Evolutionary conservation across 1,140 invertebrate genomes (phyloP).

Genomic region (Manduca sexta): DNA sequence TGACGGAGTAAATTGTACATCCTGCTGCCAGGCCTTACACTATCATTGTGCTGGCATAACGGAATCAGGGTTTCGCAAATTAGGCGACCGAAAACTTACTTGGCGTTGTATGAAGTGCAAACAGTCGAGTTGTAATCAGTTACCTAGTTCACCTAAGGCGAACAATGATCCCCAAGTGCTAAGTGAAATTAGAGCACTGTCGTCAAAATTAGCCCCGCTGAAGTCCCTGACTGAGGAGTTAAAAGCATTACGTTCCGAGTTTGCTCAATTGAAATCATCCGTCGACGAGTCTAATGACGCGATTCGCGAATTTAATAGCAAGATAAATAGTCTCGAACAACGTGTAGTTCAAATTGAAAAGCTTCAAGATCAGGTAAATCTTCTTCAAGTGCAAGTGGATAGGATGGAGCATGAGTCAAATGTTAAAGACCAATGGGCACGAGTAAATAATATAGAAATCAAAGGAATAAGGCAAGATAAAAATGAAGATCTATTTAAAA

Average conservation of each 20-base stretch:
- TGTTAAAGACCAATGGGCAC: conserved; percentile 9
- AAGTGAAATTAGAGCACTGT: conserved; percentile 1
- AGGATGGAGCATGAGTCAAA: background rate
- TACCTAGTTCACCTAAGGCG: background rate
- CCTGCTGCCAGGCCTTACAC: background rate
- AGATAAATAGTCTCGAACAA: background rate
- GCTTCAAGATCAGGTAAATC: background rate
- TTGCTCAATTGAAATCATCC: background rate
- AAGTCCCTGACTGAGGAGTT: conserved; percentile 1
- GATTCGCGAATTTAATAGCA: background rate
- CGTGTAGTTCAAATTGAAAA: conserved; percentile 1
- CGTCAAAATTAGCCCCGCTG: background rate
- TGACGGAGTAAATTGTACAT: background rate
- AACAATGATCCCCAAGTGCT: background rate
- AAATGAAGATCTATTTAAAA: conserved; percentile 13
- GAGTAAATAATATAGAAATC: conserved; percentile 15
- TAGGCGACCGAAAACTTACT: conserved; percentile 1
- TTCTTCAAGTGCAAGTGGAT: background rate
- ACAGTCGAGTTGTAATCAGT: background rate
- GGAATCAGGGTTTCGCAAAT: conserved; percentile 5
- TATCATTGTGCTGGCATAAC: conserved; percentile 6
- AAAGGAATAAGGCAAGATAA: conserved; percentile 5
- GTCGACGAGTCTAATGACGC: background rate
- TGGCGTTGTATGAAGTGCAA: conserved; percentile 8
- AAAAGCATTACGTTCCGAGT: conserved; percentile 1